Evolutionary conservation across 2,113 vertebrate genomes (phyloP).

Genomic region (Notothenia coriiceps): DNA sequence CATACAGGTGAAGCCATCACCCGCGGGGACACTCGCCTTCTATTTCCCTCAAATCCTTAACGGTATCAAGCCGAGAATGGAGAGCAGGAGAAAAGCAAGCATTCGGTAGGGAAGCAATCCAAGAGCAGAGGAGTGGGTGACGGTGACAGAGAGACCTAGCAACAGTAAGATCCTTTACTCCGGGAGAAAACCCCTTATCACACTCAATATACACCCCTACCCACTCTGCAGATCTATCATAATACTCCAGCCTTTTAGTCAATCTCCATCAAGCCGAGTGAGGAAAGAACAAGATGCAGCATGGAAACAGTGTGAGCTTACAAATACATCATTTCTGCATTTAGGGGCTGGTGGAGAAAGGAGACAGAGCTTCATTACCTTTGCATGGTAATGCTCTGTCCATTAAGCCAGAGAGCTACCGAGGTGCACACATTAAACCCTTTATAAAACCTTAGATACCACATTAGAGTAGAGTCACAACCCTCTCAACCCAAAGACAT

Average conservation of each 20-base stretch:
- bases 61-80: constrained; percentile 30
- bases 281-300: constrained; percentile 52
- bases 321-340: constrained; percentile 68
- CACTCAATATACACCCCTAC: constrained; percentile 41
- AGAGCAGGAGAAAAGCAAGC: constrained; percentile 36
- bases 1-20: constrained; percentile 65
- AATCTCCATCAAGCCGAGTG: constrained; percentile 60
- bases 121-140: constrained; percentile 57
- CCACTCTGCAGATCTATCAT: constrained; percentile 43
- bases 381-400: constrained; percentile 61
- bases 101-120: constrained; percentile 43
- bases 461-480: constrained; percentile 54
- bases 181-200: constrained; percentile 25
- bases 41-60: constrained; percentile 58
- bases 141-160: constrained; percentile 57
- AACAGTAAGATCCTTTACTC: constrained; percentile 52
- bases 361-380: constrained; percentile 56
- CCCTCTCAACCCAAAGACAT: constrained; percentile 49
- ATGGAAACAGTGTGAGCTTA: constrained; percentile 44
- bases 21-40: constrained; percentile 62
- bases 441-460: constrained; percentile 51
- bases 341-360: constrained; percentile 52
- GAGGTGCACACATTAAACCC: neutral
- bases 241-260: constrained; percentile 42
- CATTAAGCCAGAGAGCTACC: constrained; percentile 47